Conservation (phyloP, 2,888 invertebrate species). For the Rhyacophila evoluta region DNA sequence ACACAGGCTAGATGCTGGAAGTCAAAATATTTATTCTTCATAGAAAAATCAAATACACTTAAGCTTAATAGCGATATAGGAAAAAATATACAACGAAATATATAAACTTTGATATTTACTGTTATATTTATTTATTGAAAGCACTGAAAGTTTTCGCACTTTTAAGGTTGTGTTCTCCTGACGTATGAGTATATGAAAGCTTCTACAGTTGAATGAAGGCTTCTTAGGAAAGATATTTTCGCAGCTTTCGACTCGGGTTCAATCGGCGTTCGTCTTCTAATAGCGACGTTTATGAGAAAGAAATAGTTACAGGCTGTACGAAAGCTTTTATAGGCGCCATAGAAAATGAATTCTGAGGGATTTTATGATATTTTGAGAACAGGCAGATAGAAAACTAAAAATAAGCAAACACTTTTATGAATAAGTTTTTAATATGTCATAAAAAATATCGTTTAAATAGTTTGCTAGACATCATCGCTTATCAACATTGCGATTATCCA, state of each 20-base stretch:
- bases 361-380: background rate
- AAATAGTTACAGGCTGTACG: background rate
- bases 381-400: background rate
- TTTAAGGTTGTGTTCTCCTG: background rate
- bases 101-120: background rate
- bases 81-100: background rate
- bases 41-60: too few species aligned
- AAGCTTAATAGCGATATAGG: background rate
- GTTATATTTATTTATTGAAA: background rate
- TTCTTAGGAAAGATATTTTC: background rate
- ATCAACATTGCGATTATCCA: background rate
- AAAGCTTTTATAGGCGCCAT: background rate
- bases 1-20: too few species aligned
- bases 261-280: background rate
- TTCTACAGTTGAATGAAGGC: background rate
- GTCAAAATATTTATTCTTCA: too few species aligned
- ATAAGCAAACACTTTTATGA: background rate
- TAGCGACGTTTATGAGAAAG: constrained; percentile 1
- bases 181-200: background rate
- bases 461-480: too few species aligned
- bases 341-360: constrained; percentile 11
- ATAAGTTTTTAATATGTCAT: background rate
- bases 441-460: too few species aligned
- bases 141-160: background rate
- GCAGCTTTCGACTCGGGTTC: background rate